These are phyloP conservation scores for Stenurella melanura DNA, from an alignment of 2,888 invertebrate genomes.

Conservation along the genomic window DNA sequence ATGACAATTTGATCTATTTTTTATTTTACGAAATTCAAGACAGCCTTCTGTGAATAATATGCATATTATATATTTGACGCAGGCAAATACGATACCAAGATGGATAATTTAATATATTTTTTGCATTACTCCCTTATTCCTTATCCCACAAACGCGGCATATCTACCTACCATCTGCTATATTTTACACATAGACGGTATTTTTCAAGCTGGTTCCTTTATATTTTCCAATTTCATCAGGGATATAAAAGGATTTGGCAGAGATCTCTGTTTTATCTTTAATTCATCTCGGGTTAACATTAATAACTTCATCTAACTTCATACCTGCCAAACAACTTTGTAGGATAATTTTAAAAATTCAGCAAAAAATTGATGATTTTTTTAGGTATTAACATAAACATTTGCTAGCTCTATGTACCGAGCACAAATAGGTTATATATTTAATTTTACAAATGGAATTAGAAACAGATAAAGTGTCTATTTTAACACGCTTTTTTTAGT, in stretches of 20 bases:
- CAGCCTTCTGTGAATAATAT: not conserved
- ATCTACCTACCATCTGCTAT: slow-evolving; percentile 25
- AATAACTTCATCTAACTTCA: not conserved
- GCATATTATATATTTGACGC: not conserved
- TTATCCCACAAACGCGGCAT: slow-evolving; percentile 20
- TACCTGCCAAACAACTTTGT: too few species aligned
- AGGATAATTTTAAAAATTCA: too few species aligned
- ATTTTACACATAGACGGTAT: slow-evolving; percentile 25
- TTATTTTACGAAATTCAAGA: too few species aligned
- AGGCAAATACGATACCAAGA: slow-evolving; percentile 18
- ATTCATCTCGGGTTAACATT: not conserved
- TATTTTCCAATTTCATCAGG: slow-evolving; percentile 12
- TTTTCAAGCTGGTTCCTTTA: slow-evolving; percentile 11
- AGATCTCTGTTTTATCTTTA: not conserved
- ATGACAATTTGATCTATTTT: too few species aligned
- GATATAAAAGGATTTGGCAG: slow-evolving; percentile 8
- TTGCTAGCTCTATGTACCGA: too few species aligned
- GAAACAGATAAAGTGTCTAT: too few species aligned
- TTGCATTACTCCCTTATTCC: slow-evolving; percentile 17
- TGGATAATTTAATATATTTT: slow-evolving; percentile 30
- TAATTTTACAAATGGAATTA: too few species aligned
- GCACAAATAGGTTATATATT: too few species aligned
- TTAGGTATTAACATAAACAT: too few species aligned
- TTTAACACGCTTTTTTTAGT: too few species aligned
- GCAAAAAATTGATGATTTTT: too few species aligned